Evolutionary conservation across 2,888 invertebrate genomes (phyloP).

Genomic region (Sepiola atlantica): DNA sequence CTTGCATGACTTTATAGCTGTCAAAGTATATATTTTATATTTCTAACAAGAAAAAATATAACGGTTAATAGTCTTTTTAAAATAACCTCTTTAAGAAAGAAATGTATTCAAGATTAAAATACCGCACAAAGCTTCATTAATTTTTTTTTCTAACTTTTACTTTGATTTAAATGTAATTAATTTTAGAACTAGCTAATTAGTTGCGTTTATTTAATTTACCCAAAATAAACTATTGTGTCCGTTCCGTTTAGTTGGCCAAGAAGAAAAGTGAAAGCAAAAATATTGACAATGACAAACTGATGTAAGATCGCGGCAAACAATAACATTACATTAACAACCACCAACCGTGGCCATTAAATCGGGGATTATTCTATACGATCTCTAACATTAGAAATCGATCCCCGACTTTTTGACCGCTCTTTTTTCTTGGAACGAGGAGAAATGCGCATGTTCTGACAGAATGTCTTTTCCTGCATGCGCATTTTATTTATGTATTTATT

Average conservation of each 20-base stretch:
- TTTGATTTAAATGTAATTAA: too few relatives aligned
- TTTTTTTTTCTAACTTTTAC: too few relatives aligned
- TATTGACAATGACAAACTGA: not conserved
- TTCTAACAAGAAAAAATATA: too few relatives aligned
- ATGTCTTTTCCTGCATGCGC: not conserved
- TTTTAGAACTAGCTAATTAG: too few relatives aligned
- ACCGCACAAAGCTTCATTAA: too few relatives aligned
- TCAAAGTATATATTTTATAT: too few relatives aligned
- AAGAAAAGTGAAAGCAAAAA: conserved; percentile 32
- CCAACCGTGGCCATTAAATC: not conserved
- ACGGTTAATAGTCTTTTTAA: too few relatives aligned
- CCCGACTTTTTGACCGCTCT: not conserved
- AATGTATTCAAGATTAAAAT: too few relatives aligned
- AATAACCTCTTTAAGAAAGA: too few relatives aligned
- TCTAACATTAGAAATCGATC: not conserved
- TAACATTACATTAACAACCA: not conserved
- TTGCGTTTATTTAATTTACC: too few relatives aligned
- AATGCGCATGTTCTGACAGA: not conserved
- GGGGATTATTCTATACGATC: not conserved
- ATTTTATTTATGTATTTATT: not conserved
- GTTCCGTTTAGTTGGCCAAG: not conserved
- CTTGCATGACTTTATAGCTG: not conserved
- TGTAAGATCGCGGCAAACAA: not conserved
- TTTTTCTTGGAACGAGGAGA: not conserved
- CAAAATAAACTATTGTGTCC: too few relatives aligned